A percentile compares a stretch with the other conserved stretches of the same genome.
Evolutionary conservation across 1,140 invertebrate genomes (phyloP).

Genomic region (Asobara japonica): DNA sequence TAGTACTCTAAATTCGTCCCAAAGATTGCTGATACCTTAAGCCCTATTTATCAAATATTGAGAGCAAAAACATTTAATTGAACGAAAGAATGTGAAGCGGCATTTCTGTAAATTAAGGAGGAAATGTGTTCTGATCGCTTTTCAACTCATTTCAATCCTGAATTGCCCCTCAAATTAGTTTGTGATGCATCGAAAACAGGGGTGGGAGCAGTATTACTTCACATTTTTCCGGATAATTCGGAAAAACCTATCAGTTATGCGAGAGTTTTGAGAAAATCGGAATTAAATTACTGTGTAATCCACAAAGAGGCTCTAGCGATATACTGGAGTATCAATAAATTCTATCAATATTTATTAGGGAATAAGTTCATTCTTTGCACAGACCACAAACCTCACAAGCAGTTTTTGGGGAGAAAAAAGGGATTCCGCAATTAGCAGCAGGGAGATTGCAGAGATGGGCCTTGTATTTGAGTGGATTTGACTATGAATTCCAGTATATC

Average conservation of each 20-base stretch:
- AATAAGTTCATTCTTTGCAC: constrained; percentile 51
- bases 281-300: constrained; percentile 44
- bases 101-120: constrained; percentile 49
- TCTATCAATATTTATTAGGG: constrained; percentile 60
- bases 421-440: constrained; percentile 43
- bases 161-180: constrained; percentile 42
- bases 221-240: constrained; percentile 34
- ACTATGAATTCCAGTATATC: constrained; percentile 43
- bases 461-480: constrained; percentile 42
- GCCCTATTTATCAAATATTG: constrained; percentile 54
- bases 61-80: constrained; percentile 53
- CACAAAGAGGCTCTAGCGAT: constrained; percentile 52
- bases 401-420: constrained; percentile 45
- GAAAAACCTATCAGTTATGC: constrained; percentile 55
- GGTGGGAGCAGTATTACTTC: constrained; percentile 55
- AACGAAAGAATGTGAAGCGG: constrained; percentile 45
- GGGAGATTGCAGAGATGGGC: constrained; percentile 45
- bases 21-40: constrained; percentile 34
- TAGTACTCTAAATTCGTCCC: constrained; percentile 64
- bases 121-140: constrained; percentile 40
- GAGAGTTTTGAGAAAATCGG: constrained; percentile 37
- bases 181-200: constrained; percentile 51
- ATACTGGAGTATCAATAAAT: constrained; percentile 40
- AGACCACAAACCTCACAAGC: constrained; percentile 62
- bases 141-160: constrained; percentile 49